Evolutionary conservation across 2,888 invertebrate species (phyloP).

Genomic region (Cryptus armator): DNA sequence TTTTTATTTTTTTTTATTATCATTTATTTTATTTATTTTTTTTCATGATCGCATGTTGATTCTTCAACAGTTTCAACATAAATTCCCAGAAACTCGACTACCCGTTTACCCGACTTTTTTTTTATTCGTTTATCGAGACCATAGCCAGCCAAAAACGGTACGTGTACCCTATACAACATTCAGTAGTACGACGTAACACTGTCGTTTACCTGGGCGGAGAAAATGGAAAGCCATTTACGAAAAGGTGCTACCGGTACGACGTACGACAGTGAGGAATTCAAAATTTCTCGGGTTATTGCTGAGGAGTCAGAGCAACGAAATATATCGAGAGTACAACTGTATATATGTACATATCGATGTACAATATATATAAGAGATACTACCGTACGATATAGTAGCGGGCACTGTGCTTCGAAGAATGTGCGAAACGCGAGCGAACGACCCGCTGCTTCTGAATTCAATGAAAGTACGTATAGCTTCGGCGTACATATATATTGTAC

Average conservation of each 20-base stretch:
- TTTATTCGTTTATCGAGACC: too few relatives aligned
- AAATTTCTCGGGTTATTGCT: constrained; percentile 56
- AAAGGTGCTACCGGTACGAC: constrained; percentile 24
- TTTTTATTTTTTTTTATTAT: too few relatives aligned
- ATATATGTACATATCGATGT: constrained; percentile 26
- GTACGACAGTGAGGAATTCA: constrained; percentile 24
- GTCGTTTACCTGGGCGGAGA: not conserved
- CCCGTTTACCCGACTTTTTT: too few relatives aligned
- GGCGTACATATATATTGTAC: not conserved
- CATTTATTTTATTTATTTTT: too few relatives aligned
- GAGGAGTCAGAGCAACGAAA: constrained; percentile 3
- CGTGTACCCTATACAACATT: too few relatives aligned
- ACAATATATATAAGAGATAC: constrained; percentile 29
- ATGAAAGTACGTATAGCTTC: constrained; percentile 42
- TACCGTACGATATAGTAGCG: constrained; percentile 24
- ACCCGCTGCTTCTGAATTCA: constrained; percentile 57
- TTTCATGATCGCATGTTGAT: too few relatives aligned
- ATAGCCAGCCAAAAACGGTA: too few relatives aligned
- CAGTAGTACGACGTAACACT: too few relatives aligned
- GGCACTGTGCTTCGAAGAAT: constrained; percentile 38
- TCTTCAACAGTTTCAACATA: too few relatives aligned
- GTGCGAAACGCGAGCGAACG: constrained; percentile 40
- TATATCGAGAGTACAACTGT: constrained; percentile 11
- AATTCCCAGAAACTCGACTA: too few relatives aligned
- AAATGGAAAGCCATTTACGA: constrained; percentile 25